Evolutionary conservation across 2,797 vertebrate genomes (phyloP).

Genomic region (Rhyacichthys aspro): DNA sequence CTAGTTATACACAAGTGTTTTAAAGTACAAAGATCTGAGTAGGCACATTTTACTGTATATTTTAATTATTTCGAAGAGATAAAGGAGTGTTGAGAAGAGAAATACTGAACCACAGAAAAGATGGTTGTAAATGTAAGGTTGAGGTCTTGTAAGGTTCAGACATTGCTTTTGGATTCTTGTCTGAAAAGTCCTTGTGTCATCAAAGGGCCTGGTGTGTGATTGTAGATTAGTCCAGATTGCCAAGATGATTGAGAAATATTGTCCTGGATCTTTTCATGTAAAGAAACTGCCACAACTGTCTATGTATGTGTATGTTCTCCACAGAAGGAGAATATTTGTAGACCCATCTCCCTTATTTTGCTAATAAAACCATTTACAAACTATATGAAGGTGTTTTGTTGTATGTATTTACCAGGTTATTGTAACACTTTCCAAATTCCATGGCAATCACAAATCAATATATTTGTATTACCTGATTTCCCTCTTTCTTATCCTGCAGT

Average conservation of each 20-base stretch:
- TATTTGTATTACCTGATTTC: neutral
- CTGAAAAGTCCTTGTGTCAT: conserved; percentile 7
- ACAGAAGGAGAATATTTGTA: conserved; percentile 79
- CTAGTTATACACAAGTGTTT: conserved; percentile 44
- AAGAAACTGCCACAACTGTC: conserved; percentile 74
- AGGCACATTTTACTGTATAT: conserved; percentile 71
- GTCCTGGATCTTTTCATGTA: conserved; percentile 53
- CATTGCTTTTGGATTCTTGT: conserved; percentile 16
- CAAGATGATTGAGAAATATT: conserved; percentile 32
- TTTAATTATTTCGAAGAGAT: conserved; percentile 38
- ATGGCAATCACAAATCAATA: no score
- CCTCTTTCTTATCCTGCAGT: neutral
- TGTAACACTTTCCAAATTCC: no score
- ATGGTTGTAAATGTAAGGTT: conserved; percentile 25
- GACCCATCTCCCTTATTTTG: conserved; percentile 86
- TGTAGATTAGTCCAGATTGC: conserved; percentile 46
- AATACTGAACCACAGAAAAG: conserved; percentile 28
- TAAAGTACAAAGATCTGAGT: conserved; percentile 49
- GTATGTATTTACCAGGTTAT: neutral
- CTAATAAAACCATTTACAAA: conserved; percentile 85
- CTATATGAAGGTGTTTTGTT: conserved; percentile 19
- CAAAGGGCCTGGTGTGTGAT: conserved; percentile 36
- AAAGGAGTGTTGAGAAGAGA: conserved; percentile 27
- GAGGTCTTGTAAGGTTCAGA: conserved; percentile 27
- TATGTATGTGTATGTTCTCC: conserved; percentile 69